phyloP scores from a whole-genome alignment of 1,140 invertebrate species.

The Hesperophylax magnus region DNA sequence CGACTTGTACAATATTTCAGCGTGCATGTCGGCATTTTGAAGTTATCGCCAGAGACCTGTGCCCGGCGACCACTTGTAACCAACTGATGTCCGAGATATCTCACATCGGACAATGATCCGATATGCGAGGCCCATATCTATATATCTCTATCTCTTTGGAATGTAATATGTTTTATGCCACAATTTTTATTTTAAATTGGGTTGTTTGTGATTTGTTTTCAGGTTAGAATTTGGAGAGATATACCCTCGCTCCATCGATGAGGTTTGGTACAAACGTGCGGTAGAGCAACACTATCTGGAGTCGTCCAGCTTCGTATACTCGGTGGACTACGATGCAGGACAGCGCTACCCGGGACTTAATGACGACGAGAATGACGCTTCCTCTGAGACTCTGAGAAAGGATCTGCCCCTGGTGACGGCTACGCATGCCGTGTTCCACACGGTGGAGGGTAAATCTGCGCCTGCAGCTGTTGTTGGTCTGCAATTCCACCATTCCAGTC shows the following conservation, averaged over 20 bases:
- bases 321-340: slow-evolving; percentile 63
- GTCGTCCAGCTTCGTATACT: slow-evolving; percentile 88
- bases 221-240: slow-evolving; percentile 72
- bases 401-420: slow-evolving; percentile 82
- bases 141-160: no score
- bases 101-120: no score
- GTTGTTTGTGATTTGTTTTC: slow-evolving; percentile 17
- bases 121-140: no score
- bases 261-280: slow-evolving; percentile 93
- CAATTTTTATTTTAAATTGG: no score
- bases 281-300: slow-evolving; percentile 90
- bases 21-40: no score
- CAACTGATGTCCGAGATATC: no score
- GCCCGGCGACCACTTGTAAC: no score
- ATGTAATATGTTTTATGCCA: no score
- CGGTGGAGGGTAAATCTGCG: slow-evolving; percentile 77
- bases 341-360: background rate
- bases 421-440: slow-evolving; percentile 87
- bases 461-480: slow-evolving; percentile 94
- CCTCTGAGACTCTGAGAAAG: slow-evolving; percentile 61
- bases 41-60: no score
- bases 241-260: slow-evolving; percentile 87
- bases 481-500: slow-evolving; percentile 85
- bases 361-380: background rate
- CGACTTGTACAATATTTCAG: no score